Evolutionary conservation across 2,888 invertebrate species (phyloP).

Genomic region (Cryptophagus acutangulus): DNA sequence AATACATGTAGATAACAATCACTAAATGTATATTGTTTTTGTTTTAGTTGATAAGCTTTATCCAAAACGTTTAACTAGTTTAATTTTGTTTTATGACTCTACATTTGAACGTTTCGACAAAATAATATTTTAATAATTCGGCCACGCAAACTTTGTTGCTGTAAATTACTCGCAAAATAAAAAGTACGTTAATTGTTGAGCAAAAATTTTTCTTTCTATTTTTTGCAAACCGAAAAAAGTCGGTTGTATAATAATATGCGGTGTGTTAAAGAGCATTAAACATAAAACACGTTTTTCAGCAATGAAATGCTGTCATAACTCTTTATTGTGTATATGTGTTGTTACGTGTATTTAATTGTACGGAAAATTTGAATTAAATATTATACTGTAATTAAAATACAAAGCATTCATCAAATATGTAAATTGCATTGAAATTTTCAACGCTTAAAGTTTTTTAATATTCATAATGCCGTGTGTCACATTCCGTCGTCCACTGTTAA

Average conservation of each 20-base stretch:
- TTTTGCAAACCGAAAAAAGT: constrained; percentile 19
- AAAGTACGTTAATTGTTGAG: no score
- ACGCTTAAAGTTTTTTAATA: constrained; percentile 48
- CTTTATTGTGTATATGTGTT: constrained; percentile 39
- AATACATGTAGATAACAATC: constrained; percentile 1
- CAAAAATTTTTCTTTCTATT: no score
- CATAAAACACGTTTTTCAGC: constrained; percentile 40
- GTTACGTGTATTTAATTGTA: constrained; percentile 48
- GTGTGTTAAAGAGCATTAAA: constrained; percentile 31
- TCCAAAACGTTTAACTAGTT: constrained; percentile 1
- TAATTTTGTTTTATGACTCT: constrained; percentile 2
- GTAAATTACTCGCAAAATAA: no score
- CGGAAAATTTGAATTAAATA: constrained; percentile 50
- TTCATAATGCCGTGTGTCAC: constrained; percentile 41
- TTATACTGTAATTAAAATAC: constrained; percentile 50
- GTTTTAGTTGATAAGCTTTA: not conserved
- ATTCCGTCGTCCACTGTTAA: constrained; percentile 35
- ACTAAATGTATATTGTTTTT: not conserved
- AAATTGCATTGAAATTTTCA: constrained; percentile 49
- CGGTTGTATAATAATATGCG: constrained; percentile 23
- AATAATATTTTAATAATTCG: no score
- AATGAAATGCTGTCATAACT: constrained; percentile 43
- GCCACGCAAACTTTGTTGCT: no score
- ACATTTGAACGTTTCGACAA: no score
- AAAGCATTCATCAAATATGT: constrained; percentile 50